Conservation (phyloP, 2,888 invertebrate genomes). For the Philereme transversata region DNA sequence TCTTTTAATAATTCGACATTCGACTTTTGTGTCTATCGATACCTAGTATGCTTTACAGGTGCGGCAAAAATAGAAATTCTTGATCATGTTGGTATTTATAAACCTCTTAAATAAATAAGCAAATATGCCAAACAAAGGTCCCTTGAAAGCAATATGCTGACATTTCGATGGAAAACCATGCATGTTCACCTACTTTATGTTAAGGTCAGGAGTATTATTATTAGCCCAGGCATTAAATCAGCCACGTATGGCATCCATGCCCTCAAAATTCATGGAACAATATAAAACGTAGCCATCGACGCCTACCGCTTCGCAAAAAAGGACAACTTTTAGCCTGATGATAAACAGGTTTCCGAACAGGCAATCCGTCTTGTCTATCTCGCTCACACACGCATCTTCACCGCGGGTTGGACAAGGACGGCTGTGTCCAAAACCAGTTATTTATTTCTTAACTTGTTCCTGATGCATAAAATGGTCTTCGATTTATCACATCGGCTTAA, state of each 20-base stretch:
- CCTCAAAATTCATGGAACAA: slow-evolving; percentile 65
- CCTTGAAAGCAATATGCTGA: not conserved
- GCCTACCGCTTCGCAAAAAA: slow-evolving; percentile 71
- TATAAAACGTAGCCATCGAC: slow-evolving; percentile 69
- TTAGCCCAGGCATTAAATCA: slow-evolving; percentile 29
- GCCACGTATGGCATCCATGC: slow-evolving; percentile 45
- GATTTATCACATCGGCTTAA: slow-evolving; percentile 60
- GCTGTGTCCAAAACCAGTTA: slow-evolving; percentile 62
- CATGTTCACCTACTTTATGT: slow-evolving; percentile 3
- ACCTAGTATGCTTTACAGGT: too few species aligned
- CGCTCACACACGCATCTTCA: slow-evolving; percentile 37
- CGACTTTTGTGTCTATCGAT: too few species aligned
- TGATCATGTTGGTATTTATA: too few species aligned
- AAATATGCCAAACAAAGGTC: too few species aligned
- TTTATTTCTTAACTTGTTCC: slow-evolving; percentile 81
- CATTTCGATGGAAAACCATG: slow-evolving; percentile 32
- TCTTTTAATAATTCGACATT: too few species aligned
- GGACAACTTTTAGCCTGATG: slow-evolving; percentile 61
- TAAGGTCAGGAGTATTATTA: slow-evolving; percentile 28
- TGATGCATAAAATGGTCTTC: slow-evolving; percentile 72
- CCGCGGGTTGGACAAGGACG: slow-evolving; percentile 45
- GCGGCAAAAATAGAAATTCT: too few species aligned
- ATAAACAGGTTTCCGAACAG: slow-evolving; percentile 77
- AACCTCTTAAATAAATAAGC: too few species aligned
- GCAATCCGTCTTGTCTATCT: slow-evolving; percentile 63